Base-by-base conservation (phyloP, 1,140 invertebrate species). In the Drosophila teissieri region DNA sequence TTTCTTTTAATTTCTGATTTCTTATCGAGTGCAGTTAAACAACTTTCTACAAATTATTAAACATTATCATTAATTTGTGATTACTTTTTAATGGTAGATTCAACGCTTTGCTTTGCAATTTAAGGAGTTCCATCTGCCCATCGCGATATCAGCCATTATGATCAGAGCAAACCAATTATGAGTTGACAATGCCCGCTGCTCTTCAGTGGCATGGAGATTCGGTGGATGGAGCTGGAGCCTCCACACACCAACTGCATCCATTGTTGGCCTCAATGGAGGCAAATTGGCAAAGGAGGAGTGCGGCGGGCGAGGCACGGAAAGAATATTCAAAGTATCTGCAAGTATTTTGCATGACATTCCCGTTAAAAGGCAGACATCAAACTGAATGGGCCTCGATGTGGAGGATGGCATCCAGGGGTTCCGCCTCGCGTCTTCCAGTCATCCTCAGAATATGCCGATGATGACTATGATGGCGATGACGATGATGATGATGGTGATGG, bases 291-390 rank as follows among this genome's bases (percentile, higher is more conserved):
- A 42, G 52, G 4, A 22, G 40, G 56, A 34, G 42, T 19, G 61
- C 34, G 39, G 34, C 24, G 39, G 46, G 36, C 11, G 31, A 36
- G 14, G 22, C 22, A 46, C 24, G 51, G 53, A 63, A 48, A 60
- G 84, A 88, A 83, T 88, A 86, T 79, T 82, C 78, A 82, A 86
- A 88, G 82, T 88, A 75, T 78, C 49, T 72, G 75, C 84, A 79
- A 83, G 84, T 79, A 86, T 86, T 88, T 74, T 78, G 83, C 74
- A 70, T 85, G 83, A 85, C 83, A 88, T 85, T 77, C 61, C 75
- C 84, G 79, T 83, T 84, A 80, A 84, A 85, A 84, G 72, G 72
- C 76, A 84, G 81, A 85, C 80, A 84, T 88, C 79, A 88, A 88
- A 83, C 73, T 80, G 79, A 88, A 88, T 88, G 84, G 79, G 54